Conservation (phyloP, 2,888 invertebrate genomes). For the Hirtodrosophila cameraria region DNA sequence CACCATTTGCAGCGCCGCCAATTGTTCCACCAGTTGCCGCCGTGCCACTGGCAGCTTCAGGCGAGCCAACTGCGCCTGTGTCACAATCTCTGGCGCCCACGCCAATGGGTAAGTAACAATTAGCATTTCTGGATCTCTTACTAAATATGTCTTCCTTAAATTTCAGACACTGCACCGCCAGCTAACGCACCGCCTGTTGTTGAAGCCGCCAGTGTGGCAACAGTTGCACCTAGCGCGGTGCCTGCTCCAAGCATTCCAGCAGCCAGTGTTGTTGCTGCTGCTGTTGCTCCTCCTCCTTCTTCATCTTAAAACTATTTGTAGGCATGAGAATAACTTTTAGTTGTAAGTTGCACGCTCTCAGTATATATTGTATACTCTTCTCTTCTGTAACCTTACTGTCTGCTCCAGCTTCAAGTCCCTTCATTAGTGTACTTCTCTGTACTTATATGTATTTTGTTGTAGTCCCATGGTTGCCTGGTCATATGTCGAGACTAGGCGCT, state of each 20-base stretch:
- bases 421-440: conserved; percentile 37
- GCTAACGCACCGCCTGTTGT: conserved; percentile 43
- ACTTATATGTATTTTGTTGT: conserved; percentile 43
- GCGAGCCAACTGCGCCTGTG: conserved; percentile 40
- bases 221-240: conserved; percentile 34
- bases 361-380: conserved; percentile 67
- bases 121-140: not conserved
- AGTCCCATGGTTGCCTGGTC: conserved; percentile 11
- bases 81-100: conserved; percentile 56
- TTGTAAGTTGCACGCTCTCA: conserved; percentile 68
- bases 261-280: conserved; percentile 25
- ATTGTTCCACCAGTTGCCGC: conserved; percentile 31
- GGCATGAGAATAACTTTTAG: conserved; percentile 50
- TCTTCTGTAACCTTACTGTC: conserved; percentile 24
- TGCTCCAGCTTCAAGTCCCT: conserved; percentile 30
- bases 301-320: conserved; percentile 61
- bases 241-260: conserved; percentile 67
- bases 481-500: conserved; percentile 7
- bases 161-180: conserved; percentile 67
- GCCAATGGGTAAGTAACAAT: conserved; percentile 58
- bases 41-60: conserved; percentile 27
- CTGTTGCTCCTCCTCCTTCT: conserved; percentile 52
- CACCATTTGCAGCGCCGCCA: conserved; percentile 57
- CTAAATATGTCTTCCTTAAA: not conserved
- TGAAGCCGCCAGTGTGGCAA: conserved; percentile 44